phyloP scores from a whole-genome alignment of 2,113 vertebrate genomes.

The Ciconia maguari region DNA sequence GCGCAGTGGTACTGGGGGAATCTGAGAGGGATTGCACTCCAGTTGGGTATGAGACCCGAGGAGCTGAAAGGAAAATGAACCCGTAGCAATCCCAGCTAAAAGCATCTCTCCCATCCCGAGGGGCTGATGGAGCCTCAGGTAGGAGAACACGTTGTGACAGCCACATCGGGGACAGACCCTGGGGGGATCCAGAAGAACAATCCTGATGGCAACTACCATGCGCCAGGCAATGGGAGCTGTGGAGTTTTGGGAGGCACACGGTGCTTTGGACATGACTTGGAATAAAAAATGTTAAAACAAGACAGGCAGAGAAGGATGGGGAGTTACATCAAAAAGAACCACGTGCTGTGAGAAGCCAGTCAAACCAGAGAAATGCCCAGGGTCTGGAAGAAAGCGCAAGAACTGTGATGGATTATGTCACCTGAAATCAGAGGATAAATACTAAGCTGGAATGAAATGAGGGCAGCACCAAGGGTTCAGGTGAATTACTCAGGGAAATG shows the following conservation, averaged over 20 bases:
- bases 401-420: background rate
- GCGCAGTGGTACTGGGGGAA: background rate
- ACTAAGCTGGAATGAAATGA: background rate
- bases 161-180: accelerated
- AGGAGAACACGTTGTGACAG: background rate
- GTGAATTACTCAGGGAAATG: background rate
- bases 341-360: accelerated
- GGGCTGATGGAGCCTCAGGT: background rate
- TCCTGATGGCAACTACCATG: background rate
- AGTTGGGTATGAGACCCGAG: accelerated
- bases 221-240: accelerated
- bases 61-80: background rate
- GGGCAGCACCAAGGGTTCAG: background rate
- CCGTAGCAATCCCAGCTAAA: background rate
- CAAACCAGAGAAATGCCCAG: background rate
- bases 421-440: background rate
- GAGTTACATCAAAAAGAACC: background rate
- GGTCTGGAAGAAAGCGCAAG: background rate
- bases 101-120: background rate
- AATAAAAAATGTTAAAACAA: background rate
- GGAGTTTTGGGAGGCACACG: background rate
- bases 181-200: background rate
- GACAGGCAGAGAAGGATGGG: background rate
- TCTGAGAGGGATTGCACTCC: background rate
- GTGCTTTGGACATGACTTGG: background rate